These are phyloP conservation scores for Hafferia zeledoni DNA, from an alignment of 2,797 vertebrate genomes.

Conservation along the genomic window DNA sequence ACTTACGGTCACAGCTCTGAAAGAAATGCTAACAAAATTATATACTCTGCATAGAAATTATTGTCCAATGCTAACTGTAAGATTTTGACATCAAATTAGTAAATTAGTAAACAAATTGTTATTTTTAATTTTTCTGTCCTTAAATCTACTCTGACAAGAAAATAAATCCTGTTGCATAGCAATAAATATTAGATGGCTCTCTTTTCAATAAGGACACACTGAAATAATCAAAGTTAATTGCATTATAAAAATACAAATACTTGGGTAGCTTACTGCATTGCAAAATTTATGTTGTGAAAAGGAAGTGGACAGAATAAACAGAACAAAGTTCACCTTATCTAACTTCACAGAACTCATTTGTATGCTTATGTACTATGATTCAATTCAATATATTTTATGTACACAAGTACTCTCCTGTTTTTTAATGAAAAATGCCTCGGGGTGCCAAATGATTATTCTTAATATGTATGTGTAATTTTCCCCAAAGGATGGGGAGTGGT, in stretches of 20 bases:
- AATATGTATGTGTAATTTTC: background rate
- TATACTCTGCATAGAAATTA: background rate
- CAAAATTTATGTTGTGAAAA: background rate
- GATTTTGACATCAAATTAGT: background rate
- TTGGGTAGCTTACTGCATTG: background rate
- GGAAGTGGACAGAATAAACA: background rate
- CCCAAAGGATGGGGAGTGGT: background rate
- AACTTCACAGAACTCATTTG: background rate
- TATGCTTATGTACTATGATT: background rate
- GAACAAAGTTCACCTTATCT: constrained; percentile 1
- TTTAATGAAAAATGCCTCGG: background rate
- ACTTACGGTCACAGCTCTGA: background rate
- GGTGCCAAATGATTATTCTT: background rate
- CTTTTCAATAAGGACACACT: background rate
- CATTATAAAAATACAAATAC: background rate
- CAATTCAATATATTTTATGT: background rate
- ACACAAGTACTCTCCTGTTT: background rate
- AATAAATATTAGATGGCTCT: background rate
- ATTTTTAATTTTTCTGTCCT: background rate
- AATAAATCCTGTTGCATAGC: background rate
- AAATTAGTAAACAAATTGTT: background rate
- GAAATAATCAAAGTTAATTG: background rate
- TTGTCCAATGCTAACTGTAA: background rate
- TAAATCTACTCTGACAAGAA: background rate
- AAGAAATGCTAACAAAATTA: background rate